These are phyloP conservation scores for Synergus itoensis DNA, from an alignment of 2,888 invertebrate genomes.

Conservation along the genomic window DNA sequence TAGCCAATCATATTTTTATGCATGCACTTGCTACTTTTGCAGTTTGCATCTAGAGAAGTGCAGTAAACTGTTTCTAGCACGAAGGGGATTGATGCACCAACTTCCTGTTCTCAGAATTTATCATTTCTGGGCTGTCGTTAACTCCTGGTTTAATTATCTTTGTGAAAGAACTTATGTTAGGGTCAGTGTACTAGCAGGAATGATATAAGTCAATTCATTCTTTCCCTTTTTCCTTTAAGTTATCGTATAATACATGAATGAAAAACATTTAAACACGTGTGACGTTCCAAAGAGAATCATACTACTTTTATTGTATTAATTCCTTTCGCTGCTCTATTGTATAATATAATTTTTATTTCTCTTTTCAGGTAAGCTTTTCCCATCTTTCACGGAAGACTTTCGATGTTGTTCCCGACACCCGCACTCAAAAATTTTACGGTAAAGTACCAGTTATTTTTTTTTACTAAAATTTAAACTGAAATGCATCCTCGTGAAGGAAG, in stretches of 20 bases:
- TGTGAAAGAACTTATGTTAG: not conserved
- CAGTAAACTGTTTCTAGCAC: constrained; percentile 15
- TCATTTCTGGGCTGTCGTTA: not conserved
- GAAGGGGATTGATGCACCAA: not conserved
- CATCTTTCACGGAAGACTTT: not conserved
- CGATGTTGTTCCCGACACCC: not conserved
- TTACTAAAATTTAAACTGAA: not conserved
- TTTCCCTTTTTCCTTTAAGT: not conserved
- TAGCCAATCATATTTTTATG: constrained; percentile 26
- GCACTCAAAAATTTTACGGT: not conserved
- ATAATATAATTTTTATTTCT: not conserved
- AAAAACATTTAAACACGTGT: not conserved
- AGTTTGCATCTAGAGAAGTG: constrained; percentile 1
- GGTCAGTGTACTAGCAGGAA: not conserved
- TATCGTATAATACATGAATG: too few relatives aligned
- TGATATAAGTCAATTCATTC: not conserved
- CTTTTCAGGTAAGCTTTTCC: not conserved
- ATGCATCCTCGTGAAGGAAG: not conserved
- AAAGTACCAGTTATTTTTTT: not conserved
- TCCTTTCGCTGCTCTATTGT: not conserved
- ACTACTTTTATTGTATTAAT: too few relatives aligned
- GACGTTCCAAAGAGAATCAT: not conserved
- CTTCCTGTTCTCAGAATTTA: not conserved
- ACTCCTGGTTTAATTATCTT: not conserved
- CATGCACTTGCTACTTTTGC: not conserved